Percentiles rank a stretch among this genome's conserved stretches.
phyloP scores from a whole-genome alignment of 2,113 vertebrate genomes.

The Tapirus terrestris region DNA sequence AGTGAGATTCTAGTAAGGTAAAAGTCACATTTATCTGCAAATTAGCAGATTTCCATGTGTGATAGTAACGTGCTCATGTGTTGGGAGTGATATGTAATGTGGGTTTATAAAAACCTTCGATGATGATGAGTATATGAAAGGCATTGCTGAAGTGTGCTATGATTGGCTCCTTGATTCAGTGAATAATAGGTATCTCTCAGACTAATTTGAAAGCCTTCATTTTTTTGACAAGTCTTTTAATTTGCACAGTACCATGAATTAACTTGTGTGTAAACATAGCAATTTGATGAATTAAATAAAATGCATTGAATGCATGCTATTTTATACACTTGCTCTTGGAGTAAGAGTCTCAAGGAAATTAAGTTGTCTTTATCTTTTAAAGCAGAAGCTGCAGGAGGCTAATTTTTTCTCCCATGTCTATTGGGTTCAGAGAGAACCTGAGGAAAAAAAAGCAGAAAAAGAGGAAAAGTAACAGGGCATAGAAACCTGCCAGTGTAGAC shows the following conservation, averaged over 20 bases:
- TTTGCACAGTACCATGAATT: constrained; percentile 74
- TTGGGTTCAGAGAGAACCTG: neutral
- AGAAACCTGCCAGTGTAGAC: neutral
- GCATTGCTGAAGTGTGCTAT: constrained; percentile 52
- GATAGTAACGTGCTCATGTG: neutral
- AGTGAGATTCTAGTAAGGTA: neutral
- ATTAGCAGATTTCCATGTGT: constrained; percentile 17
- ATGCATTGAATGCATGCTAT: constrained; percentile 18
- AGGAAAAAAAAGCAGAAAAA: neutral
- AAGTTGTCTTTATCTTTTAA: constrained; percentile 58
- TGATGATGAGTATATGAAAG: constrained; percentile 65
- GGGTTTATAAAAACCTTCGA: constrained; percentile 23
- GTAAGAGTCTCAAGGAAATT: constrained; percentile 64
- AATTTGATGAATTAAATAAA: constrained; percentile 77
- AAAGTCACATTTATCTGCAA: constrained; percentile 50
- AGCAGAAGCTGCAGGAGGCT: constrained; percentile 29
- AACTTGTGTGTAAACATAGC: constrained; percentile 75
- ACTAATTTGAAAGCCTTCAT: constrained; percentile 67
- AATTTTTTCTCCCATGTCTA: constrained; percentile 38
- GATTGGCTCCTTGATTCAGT: constrained; percentile 77
- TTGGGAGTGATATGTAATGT: constrained; percentile 19
- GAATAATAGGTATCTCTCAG: constrained; percentile 69
- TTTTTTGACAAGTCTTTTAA: constrained; percentile 75
- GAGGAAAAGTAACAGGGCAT: neutral
- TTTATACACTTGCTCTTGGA: constrained; percentile 48